Evolutionary conservation across 1,140 invertebrate genomes (phyloP), one percentile per base, ranked within the genome.

Genomic region (Drosophila parvula): DNA sequence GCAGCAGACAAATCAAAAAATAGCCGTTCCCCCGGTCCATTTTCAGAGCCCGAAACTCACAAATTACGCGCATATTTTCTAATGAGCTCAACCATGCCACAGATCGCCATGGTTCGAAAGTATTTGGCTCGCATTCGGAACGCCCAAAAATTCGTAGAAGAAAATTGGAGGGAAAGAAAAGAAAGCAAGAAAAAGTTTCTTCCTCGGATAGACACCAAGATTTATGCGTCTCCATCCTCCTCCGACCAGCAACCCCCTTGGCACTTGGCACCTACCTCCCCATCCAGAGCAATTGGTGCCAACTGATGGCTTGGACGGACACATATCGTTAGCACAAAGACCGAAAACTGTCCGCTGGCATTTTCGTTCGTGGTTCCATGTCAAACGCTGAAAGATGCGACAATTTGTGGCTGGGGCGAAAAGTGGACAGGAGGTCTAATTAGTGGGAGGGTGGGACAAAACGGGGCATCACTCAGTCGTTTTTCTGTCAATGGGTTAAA

Each of bases 41-140:
- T 73, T 75, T 43, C 41, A 63, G 38, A 43, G 27, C 10, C 63
- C 55, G 41, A 63, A 69, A 74, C 76, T 60, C 83, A 88, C 84
- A 88, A 84, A 88, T 88, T 88, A 88, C 80, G 78, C 84, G 84
- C 84, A 89, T 88, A 89, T 88, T 88, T 88, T 88, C 84, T 89
- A 88, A 88, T 89, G 84, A 88, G 84, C 84, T 84, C 83, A 86
- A 79, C 83, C 83, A 53, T 74, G 71, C 63, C 83, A 47, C 59
- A 40, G 69, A 80, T 78, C 74, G 84, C 61, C 78, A 89, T 81
- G 83, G 84, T 89, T 89, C 80, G 67, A 61, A 78, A 74, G 48
- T 27, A 47, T 78, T 78, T 74, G 57, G 44, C 61, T 82, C 75
- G 50, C 48, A 61, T 14, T 38, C 68, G 67, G 61, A 81, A 81